Evolutionary conservation across 2,113 vertebrate genomes (phyloP).

Genomic region (Oreochromis aureus): DNA sequence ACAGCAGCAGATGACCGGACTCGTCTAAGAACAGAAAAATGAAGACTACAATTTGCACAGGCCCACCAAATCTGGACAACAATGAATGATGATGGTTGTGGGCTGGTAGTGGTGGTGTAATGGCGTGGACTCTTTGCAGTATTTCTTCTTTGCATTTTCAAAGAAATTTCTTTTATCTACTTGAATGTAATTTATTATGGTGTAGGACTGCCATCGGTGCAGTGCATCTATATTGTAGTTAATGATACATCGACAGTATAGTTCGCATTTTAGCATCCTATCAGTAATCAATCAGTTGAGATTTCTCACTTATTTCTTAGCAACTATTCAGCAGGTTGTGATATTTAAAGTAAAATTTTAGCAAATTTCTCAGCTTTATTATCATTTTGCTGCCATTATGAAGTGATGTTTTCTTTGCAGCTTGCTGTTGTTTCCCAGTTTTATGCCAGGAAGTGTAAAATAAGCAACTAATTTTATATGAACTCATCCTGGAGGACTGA

Average conservation of each 20-base stretch:
- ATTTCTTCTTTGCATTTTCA: background rate
- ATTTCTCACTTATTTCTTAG: background rate
- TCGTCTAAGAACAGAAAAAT: background rate
- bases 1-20: background rate
- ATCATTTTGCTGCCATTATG: background rate
- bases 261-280: background rate
- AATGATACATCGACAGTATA: background rate
- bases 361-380: background rate
- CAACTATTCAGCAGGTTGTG: background rate
- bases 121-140: background rate
- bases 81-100: background rate
- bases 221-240: background rate
- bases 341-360: background rate
- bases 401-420: background rate
- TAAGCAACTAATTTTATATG: background rate
- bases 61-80: accelerated
- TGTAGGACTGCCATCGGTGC: background rate
- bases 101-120: background rate
- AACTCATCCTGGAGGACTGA: background rate
- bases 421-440: background rate
- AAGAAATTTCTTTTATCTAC: background rate
- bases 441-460: background rate
- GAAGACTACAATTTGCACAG: background rate
- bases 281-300: background rate
- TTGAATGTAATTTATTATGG: background rate